phyloP scores from a whole-genome alignment of 1,140 invertebrate species.

The Drosophila subobscura region DNA sequence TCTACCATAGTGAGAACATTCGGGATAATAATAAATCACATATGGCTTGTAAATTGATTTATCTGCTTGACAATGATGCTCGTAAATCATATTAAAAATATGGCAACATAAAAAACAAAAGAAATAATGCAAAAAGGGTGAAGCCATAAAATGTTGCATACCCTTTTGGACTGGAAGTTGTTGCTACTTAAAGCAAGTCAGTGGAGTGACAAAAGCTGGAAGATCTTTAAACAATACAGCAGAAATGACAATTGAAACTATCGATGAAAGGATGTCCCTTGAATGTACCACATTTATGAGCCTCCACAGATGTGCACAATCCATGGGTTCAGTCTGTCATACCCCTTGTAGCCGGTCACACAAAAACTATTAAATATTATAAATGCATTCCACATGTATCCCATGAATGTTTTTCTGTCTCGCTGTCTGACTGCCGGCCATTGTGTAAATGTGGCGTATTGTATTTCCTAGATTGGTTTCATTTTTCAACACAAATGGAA shows the following conservation, averaged over 20 bases:
- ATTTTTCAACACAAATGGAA: neutral
- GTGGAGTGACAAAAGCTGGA: too few species aligned
- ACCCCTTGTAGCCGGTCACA: neutral
- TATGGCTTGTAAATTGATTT: conserved; percentile 50
- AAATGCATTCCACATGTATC: neutral
- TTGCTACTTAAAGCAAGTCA: too few species aligned
- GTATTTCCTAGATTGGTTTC: neutral
- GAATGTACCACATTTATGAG: too few species aligned
- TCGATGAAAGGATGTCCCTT: too few species aligned
- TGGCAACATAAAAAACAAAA: neutral
- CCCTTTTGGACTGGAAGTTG: too few species aligned
- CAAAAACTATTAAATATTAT: neutral
- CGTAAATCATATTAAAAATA: conserved; percentile 40
- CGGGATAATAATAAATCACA: conserved; percentile 36
- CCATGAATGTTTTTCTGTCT: neutral
- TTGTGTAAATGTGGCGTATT: too few species aligned
- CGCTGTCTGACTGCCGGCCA: neutral
- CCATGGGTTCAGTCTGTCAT: neutral
- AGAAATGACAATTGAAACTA: too few species aligned
- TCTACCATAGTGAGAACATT: conserved; percentile 12
- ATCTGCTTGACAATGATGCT: conserved; percentile 25
- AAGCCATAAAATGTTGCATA: too few species aligned
- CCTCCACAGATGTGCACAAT: too few species aligned
- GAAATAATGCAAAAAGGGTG: too few species aligned
- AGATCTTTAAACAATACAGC: too few species aligned